Evolutionary conservation across 1,140 invertebrate species (phyloP).

Genomic region (Zaprionus capensis): DNA sequence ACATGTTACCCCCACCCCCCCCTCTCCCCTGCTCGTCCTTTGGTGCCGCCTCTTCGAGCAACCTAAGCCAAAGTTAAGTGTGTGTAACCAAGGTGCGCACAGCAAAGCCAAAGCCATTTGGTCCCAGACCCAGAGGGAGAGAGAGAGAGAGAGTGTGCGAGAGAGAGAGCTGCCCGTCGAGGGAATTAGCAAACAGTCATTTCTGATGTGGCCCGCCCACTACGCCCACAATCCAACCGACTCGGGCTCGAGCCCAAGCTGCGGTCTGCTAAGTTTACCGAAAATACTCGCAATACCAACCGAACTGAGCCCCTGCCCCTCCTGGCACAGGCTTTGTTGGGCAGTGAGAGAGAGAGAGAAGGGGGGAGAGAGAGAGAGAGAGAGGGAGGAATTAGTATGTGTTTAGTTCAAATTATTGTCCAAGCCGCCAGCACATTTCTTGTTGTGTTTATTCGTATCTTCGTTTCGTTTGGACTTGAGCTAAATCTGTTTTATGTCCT

Average conservation of each 20-base stretch:
- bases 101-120: slow-evolving; percentile 38
- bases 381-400: neutral
- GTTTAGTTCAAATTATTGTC: slow-evolving; percentile 13
- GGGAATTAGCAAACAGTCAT: slow-evolving; percentile 17
- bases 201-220: slow-evolving; percentile 13
- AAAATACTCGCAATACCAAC: slow-evolving; percentile 1
- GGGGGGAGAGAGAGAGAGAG: neutral
- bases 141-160: neutral
- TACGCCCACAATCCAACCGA: slow-evolving; percentile 1
- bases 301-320: too few species aligned
- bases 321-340: neutral
- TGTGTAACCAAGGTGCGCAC: slow-evolving; percentile 42
- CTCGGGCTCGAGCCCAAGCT: neutral
- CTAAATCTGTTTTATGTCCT: neutral
- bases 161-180: neutral
- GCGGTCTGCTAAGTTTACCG: slow-evolving; percentile 42
- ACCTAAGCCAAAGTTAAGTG: slow-evolving; percentile 38
- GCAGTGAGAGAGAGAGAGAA: neutral
- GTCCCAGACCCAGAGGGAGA: neutral
- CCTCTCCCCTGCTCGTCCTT: neutral
- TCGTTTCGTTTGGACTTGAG: neutral
- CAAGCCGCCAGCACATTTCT: neutral
- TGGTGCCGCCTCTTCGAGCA: neutral
- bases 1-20: neutral
- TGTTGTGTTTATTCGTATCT: neutral